Evolutionary conservation across 1,140 invertebrate genomes (phyloP).

Genomic region (Hormaphis cornu): DNA sequence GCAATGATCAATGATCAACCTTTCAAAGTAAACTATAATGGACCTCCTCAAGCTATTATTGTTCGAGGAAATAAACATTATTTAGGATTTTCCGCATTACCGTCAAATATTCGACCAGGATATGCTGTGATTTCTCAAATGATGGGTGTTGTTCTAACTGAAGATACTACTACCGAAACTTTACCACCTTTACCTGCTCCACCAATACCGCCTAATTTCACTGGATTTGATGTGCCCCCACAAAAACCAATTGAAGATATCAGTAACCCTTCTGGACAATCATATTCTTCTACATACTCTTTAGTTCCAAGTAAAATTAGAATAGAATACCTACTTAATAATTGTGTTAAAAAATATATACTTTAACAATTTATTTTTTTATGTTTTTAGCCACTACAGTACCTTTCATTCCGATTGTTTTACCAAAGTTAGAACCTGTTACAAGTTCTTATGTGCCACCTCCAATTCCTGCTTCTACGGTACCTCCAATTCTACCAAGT

Average conservation of each 20-base stretch:
- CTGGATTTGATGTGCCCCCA: neutral
- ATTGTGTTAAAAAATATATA: neutral
- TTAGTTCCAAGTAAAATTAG: neutral
- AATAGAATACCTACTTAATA: neutral
- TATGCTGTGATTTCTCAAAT: slow-evolving; percentile 59
- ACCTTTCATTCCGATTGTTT: neutral
- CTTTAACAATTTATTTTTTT: neutral
- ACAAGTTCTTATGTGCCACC: slow-evolving; percentile 1
- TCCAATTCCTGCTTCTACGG: neutral
- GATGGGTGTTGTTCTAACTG: slow-evolving; percentile 45
- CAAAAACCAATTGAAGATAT: neutral
- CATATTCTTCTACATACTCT: slow-evolving; percentile 12
- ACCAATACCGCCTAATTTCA: slow-evolving; percentile 20
- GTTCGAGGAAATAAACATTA: slow-evolving; percentile 72
- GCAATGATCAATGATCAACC: slow-evolving; percentile 74
- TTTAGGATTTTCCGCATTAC: slow-evolving; percentile 69
- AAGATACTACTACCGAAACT: slow-evolving; percentile 33
- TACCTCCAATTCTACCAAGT: slow-evolving; percentile 31
- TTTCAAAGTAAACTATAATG: slow-evolving; percentile 78
- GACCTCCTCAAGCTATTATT: slow-evolving; percentile 76
- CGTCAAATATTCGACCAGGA: slow-evolving; percentile 61
- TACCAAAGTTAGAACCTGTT: neutral
- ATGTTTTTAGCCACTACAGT: neutral
- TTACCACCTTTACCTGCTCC: slow-evolving; percentile 26
- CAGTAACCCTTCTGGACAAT: neutral